These are phyloP conservation scores for Drosophila orena DNA, from an alignment of 1,140 invertebrate species.

Conservation along the genomic window DNA sequence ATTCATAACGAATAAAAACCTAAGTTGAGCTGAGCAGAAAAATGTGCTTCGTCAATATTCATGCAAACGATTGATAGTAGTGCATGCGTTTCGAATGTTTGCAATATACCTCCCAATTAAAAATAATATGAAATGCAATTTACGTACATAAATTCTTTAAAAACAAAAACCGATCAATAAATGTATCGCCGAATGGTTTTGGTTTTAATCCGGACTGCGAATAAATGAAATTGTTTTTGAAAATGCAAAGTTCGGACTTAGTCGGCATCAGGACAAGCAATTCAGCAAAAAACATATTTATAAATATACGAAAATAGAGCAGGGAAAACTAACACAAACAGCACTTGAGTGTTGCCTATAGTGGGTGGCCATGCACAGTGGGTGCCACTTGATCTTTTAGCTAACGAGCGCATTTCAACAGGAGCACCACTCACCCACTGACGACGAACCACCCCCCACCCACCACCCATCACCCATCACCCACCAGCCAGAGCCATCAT, in stretches of 20 bases:
- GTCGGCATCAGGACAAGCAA: constrained; percentile 65
- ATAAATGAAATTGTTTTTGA: constrained; percentile 13
- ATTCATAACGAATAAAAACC: background rate
- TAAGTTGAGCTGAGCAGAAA: background rate
- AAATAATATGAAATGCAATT: background rate
- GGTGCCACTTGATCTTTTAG: constrained; percentile 78
- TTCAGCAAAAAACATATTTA: constrained; percentile 47
- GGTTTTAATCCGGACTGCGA: constrained; percentile 11
- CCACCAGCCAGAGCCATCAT: constrained; percentile 26
- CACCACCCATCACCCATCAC: background rate
- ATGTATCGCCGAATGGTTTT: background rate
- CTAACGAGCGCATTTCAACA: constrained; percentile 81
- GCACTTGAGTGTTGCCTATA: constrained; percentile 74
- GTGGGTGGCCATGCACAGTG: constrained; percentile 23
- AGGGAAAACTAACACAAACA: constrained; percentile 78
- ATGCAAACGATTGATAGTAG: too few relatives aligned
- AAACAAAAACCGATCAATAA: background rate
- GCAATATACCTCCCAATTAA: too few relatives aligned
- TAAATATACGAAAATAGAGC: constrained; percentile 39
- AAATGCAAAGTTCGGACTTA: constrained; percentile 38
- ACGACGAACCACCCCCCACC: background rate
- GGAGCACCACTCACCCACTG: constrained; percentile 31
- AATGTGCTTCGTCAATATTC: too few relatives aligned
- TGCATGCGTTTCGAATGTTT: too few relatives aligned
- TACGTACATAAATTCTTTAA: background rate